These are phyloP conservation scores for Abrostola tripartita DNA, from an alignment of 2,888 invertebrate species.

Conservation along the genomic window DNA sequence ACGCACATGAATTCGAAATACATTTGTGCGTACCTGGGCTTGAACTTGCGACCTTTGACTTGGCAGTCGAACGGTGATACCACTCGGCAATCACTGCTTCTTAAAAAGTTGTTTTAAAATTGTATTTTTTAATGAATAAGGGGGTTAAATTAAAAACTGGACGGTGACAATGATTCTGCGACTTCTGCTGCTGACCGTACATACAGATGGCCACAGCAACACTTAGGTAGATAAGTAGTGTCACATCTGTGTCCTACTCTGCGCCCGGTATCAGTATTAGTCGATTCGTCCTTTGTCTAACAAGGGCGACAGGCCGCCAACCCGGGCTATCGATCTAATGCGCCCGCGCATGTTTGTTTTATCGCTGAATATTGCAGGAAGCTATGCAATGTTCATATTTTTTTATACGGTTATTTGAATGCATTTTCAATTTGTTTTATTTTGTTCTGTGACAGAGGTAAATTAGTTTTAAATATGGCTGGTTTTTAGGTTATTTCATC, in stretches of 20 bases:
- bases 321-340: conserved; percentile 82
- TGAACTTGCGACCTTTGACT: no score
- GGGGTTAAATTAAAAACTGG: no score
- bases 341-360: conserved; percentile 60
- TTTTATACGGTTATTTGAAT: conserved; percentile 10
- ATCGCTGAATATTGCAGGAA: conserved; percentile 47
- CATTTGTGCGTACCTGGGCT: no score
- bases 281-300: conserved; percentile 84
- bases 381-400: conserved; percentile 32
- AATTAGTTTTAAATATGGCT: neutral
- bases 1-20: no score
- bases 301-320: conserved; percentile 85
- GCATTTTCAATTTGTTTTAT: neutral
- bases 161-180: no score
- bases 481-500: no score
- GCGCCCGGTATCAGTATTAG: conserved; percentile 54
- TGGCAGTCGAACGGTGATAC: no score
- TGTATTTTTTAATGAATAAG: no score
- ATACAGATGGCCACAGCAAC: no score
- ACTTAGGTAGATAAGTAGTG: conserved; percentile 4
- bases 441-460: neutral
- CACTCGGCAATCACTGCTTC: no score
- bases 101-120: no score
- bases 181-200: no score
- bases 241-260: conserved; percentile 51